Conservation (phyloP, 2,113 vertebrate genomes). For the Pipa parva region DNA sequence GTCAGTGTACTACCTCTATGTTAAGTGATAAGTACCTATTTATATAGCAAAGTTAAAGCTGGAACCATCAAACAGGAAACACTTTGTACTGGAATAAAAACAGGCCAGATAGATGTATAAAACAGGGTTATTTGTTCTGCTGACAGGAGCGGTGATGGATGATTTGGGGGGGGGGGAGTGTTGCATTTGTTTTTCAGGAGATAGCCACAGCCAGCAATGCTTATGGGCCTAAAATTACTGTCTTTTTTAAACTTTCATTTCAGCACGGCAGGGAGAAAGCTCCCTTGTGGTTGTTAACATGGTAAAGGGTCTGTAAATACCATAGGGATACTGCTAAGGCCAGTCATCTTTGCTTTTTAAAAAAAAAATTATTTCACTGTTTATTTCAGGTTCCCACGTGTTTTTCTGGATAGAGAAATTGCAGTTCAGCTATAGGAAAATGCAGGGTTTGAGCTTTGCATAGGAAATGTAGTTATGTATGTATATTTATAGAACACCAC, state of each 20-base stretch:
- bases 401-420: too few species aligned
- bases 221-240: conserved; percentile 60
- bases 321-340: too few species aligned
- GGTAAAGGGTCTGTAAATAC: too few species aligned
- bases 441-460: too few species aligned
- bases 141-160: conserved; percentile 65
- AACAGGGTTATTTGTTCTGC: conserved; percentile 59
- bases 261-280: conserved; percentile 10
- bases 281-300: neutral
- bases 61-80: conserved; percentile 56
- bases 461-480: too few species aligned
- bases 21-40: conserved; percentile 70
- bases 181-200: conserved; percentile 51
- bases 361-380: too few species aligned
- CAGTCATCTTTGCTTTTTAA: too few species aligned
- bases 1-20: conserved; percentile 62
- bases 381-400: too few species aligned
- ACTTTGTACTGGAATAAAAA: conserved; percentile 50
- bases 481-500: too few species aligned
- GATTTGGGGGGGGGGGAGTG: conserved; percentile 63
- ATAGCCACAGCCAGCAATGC: conserved; percentile 54
- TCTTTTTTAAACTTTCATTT: conserved; percentile 45
- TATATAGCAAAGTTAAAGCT: conserved; percentile 60
- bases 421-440: too few species aligned
- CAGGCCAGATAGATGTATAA: conserved; percentile 51